Conservation (phyloP, 1,140 invertebrate species). For the Drosophila oshimai region DNA sequence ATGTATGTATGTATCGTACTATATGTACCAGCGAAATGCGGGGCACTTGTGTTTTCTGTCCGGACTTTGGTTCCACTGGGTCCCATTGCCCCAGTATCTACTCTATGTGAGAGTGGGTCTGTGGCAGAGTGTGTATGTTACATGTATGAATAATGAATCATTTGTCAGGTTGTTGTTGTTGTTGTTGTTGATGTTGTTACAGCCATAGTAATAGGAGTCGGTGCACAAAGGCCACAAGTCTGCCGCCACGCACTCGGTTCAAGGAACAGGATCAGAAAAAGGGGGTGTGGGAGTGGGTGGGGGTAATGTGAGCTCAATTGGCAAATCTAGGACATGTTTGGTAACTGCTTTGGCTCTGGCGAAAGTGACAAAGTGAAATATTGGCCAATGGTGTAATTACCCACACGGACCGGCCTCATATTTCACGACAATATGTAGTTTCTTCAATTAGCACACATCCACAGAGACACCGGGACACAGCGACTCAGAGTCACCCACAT, state of each 20-base stretch:
- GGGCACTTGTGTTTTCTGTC: constrained; percentile 19
- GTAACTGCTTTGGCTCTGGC: constrained; percentile 52
- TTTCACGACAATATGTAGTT: constrained; percentile 64
- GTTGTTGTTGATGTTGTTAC: constrained; percentile 1
- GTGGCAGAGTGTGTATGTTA: constrained; percentile 9
- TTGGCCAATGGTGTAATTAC: constrained; percentile 74
- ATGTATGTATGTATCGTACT: too few species aligned
- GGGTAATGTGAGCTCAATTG: constrained; percentile 70
- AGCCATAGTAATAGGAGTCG: constrained; percentile 51
- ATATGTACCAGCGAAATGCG: constrained; percentile 27
- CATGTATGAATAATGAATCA: constrained; percentile 76
- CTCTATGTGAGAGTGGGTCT: background rate
- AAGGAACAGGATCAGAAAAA: background rate
- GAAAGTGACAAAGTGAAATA: constrained; percentile 79
- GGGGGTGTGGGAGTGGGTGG: background rate
- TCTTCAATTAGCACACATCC: constrained; percentile 60
- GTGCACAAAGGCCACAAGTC: constrained; percentile 56
- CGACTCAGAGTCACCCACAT: background rate
- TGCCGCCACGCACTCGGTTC: constrained; percentile 47
- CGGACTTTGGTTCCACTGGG: constrained; percentile 53
- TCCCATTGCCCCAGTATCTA: constrained; percentile 41
- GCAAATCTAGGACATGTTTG: constrained; percentile 78
- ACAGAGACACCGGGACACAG: constrained; percentile 9
- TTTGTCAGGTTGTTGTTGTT: constrained; percentile 58
- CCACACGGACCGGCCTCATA: constrained; percentile 60